Base-by-base conservation (phyloP, 2,797 vertebrate species). In the Alouatta caraya region DNA sequence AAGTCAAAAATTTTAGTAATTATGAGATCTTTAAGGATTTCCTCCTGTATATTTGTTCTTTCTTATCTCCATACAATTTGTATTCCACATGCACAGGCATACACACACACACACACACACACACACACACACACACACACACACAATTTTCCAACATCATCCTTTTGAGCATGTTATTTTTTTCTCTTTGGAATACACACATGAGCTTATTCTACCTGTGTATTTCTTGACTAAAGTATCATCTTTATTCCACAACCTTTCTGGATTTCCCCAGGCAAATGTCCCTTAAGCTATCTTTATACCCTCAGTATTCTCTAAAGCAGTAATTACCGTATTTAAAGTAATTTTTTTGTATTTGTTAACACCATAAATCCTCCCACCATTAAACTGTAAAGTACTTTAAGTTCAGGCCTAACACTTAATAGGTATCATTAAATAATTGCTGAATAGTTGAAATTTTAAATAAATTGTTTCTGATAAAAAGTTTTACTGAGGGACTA, bases 1-100 rank as follows among this genome's bases (percentile, higher is more conserved):
- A 92, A 96, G n/a, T 85, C 11, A 91, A 92, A 97, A 88, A 19
- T 79, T 13, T 57, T 37, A 59, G 75, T 57, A 24, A 26, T 79
- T 33, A 44, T 83, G 30, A 88, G 46, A 22, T 92, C 52, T 92
- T 67, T 48, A 81, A 80, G 24, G 3, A 37, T 87, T 30, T 89
- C 37, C 73, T 93, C 24, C 11, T 92, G 5, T 5, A 15, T 86
- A 67, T 89, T 72, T 72, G 37, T 70, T 78, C 37, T 95, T 11
- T 48, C 37, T 95, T 6, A 76, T 44, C 28, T 37, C 55, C 64
- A 67, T n/a, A 75, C 1, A 80, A 28, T 26, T 83, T 57, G 50
- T 88, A 11, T 72, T 48, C 0, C 37, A n/a, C 28, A 44, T 4
- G 72, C 21, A 26, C 19, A 15, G 15, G 8, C 11, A 30, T 9